Conservation (phyloP, 2,113 vertebrate species). For the Chaetodon auriga region DNA sequence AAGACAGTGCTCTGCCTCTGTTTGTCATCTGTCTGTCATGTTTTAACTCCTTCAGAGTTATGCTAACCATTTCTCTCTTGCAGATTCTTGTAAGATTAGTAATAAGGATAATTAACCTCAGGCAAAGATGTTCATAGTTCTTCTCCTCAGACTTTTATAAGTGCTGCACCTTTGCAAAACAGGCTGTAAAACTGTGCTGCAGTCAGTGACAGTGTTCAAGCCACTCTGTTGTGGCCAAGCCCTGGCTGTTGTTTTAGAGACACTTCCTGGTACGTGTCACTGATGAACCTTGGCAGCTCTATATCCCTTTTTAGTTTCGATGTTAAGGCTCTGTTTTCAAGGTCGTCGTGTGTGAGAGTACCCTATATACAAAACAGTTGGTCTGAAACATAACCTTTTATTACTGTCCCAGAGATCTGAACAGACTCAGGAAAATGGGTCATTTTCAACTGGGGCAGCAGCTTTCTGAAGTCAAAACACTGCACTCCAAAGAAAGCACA, state of each 20-base stretch:
- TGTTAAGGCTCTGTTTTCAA: not conserved
- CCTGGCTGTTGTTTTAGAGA: conserved; percentile 12
- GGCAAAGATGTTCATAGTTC: not conserved
- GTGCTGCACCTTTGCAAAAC: conserved; percentile 13
- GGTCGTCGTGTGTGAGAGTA: not conserved
- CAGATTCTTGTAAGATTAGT: not conserved
- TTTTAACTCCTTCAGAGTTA: not conserved
- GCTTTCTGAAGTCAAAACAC: conserved; percentile 33
- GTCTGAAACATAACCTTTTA: conserved; percentile 12
- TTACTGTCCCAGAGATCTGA: conserved; percentile 16
- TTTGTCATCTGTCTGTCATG: not conserved
- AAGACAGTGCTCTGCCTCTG: not conserved
- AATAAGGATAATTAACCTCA: fast-evolving
- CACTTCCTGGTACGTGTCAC: conserved; percentile 45
- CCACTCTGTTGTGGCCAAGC: conserved; percentile 6
- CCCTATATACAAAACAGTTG: not conserved
- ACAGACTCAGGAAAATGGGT: conserved; percentile 45
- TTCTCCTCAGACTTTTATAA: not conserved
- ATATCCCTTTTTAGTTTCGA: conserved; percentile 20
- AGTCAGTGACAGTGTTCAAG: conserved; percentile 19
- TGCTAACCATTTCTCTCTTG: not conserved
- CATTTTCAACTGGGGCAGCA: conserved; percentile 24
- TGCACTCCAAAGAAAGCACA: conserved; percentile 28
- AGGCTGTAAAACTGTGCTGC: conserved; percentile 22
- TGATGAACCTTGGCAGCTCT: conserved; percentile 1